A percentile compares a stretch with the other conserved stretches of the same genome.
Conservation (phyloP, 1,140 invertebrate genomes). For the Drosophila nigromelanica region DNA sequence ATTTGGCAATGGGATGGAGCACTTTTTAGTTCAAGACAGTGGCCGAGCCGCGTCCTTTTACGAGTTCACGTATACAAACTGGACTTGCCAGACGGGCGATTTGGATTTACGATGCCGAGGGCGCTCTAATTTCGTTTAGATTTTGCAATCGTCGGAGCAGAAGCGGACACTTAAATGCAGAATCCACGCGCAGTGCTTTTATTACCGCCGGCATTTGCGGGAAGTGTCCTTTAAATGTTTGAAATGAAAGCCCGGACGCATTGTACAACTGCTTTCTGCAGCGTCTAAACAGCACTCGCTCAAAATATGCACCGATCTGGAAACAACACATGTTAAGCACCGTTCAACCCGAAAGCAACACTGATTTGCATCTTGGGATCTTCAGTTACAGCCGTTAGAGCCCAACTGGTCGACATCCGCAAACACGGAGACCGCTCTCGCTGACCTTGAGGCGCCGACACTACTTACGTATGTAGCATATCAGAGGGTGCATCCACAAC, state of each 20-base stretch:
- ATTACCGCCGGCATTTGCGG: conserved; percentile 47
- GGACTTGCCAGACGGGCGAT: conserved; percentile 44
- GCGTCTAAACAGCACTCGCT: not conserved
- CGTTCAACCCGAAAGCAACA: conserved; percentile 43
- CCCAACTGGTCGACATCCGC: not conserved
- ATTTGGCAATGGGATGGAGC: conserved; percentile 4
- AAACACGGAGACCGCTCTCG: conserved; percentile 3
- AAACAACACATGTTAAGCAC: conserved; percentile 57
- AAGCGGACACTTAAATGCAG: conserved; percentile 45
- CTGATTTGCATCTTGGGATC: conserved; percentile 61
- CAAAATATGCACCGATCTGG: conserved; percentile 21
- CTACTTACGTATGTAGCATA: conserved; percentile 6
- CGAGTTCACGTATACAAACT: conserved; percentile 65
- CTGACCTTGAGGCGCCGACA: conserved; percentile 56
- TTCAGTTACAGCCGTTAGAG: conserved; percentile 2
- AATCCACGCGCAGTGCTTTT: conserved; percentile 37
- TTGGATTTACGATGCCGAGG: conserved; percentile 64
- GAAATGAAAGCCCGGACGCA: not conserved
- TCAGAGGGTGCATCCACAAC: conserved; percentile 39
- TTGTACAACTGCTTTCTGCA: not conserved
- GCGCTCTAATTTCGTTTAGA: conserved; percentile 72
- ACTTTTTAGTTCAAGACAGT: conserved; percentile 34
- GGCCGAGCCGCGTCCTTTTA: conserved; percentile 49
- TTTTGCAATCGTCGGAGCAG: conserved; percentile 61
- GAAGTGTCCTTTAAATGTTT: conserved; percentile 18